These are phyloP conservation scores for Hetaerina titia DNA, from an alignment of 2,888 invertebrate genomes.

Conservation along the genomic window DNA sequence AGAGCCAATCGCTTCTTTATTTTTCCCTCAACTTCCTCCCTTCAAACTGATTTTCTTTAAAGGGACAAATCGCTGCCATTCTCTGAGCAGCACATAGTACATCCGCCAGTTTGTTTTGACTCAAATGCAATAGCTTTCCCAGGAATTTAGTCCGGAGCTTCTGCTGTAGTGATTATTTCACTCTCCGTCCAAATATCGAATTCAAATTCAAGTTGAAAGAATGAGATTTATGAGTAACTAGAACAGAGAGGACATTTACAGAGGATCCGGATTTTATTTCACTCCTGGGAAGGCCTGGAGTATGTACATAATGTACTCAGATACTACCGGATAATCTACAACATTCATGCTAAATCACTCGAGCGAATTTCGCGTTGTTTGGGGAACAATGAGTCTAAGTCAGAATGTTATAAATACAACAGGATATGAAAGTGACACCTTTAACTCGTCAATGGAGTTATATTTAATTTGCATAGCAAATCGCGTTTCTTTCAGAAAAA, in stretches of 20 bases:
- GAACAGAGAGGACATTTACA: no score
- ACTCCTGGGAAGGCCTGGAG: background rate
- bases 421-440: background rate
- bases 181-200: background rate
- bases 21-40: constrained; percentile 8
- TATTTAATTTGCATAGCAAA: no score
- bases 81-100: background rate
- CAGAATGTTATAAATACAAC: background rate
- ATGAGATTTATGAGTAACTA: background rate
- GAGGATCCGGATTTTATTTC: background rate
- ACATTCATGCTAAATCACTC: background rate
- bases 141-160: constrained; percentile 45
- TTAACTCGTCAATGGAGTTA: background rate
- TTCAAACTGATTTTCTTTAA: background rate
- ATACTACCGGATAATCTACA: background rate
- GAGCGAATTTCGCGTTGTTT: background rate
- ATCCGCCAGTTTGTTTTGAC: background rate
- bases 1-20: constrained; percentile 50
- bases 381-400: background rate
- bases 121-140: background rate
- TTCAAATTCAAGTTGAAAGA: background rate
- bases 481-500: background rate
- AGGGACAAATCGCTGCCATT: background rate
- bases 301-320: background rate
- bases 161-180: background rate